Evolutionary conservation across 2,797 vertebrate species (phyloP), one percentile per base, ranked within the genome.

Genomic region (Lepus townsendii): DNA sequence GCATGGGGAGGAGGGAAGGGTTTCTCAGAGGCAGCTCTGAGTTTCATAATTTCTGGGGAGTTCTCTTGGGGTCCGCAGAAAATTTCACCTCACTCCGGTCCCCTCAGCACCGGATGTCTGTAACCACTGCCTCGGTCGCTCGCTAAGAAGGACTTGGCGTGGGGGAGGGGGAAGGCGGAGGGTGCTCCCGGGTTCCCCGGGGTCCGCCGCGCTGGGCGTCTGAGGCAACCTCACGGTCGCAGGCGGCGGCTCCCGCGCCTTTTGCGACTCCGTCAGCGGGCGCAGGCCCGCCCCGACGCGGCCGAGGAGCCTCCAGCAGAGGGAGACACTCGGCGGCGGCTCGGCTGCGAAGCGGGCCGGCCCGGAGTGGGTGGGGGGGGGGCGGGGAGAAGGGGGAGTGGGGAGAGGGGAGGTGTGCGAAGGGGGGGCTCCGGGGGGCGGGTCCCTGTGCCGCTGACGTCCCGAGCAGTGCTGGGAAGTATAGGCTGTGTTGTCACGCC

Each of bases 401-500:
- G 71, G 96, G 88, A 65, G 91, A n/a, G 94, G 89, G 94, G 96
- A n/a, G 91, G 92, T 57, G 94, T 72, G 95, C 30, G 76, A n/a
- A 32, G 82, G 73, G 93, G 95, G 95, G 75, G 78, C 79, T 54
- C 75, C 38, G 90, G 95, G 96, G 96, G 92, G 96, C 94, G 97
- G 96, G 96, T 90, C 97, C 96, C 94, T 57, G 94, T 57, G 97
- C 91, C 91, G 92, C 97, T 97, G 97, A 96, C 93, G 97, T 97
- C 95, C 97, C 82, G 93, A 90, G 92, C 96, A 87, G 96, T 97
- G 97, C 96, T 96, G 97, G 98, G 95, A 97, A 90, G 99, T 99
- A 99, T 99, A 99, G 99, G 99, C 99, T 99, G 99, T 99, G 99
- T 99, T 99, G 99, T 99, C 99, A 99, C 99, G 99, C 99, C 98